phyloP scores from a whole-genome alignment of 2,888 invertebrate genomes.

The Drosophila longiperda region DNA sequence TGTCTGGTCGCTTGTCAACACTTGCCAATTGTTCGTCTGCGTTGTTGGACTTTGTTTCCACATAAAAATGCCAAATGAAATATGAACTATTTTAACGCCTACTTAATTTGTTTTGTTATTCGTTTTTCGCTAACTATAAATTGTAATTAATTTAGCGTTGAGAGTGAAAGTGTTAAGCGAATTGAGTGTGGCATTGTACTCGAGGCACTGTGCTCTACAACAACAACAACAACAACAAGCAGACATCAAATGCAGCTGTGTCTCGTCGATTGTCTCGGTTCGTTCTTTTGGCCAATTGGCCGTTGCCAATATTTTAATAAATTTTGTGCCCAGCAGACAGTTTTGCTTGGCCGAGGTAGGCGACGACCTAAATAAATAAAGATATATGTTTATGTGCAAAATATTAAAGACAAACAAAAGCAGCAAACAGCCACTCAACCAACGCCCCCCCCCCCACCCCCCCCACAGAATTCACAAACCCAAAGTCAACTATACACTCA shows the following conservation, averaged over 20 bases:
- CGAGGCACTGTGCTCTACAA: neutral
- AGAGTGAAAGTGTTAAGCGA: constrained; percentile 74
- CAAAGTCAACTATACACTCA: neutral
- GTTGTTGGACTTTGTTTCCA: constrained; percentile 64
- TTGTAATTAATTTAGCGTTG: constrained; percentile 81
- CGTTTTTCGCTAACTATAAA: constrained; percentile 69
- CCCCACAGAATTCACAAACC: neutral
- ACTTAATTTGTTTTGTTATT: constrained; percentile 82
- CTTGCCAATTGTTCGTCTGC: constrained; percentile 80
- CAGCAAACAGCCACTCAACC: constrained; percentile 32
- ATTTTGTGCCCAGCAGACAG: constrained; percentile 61
- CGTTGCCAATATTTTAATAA: constrained; percentile 65
- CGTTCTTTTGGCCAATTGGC: constrained; percentile 19
- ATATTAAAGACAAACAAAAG: constrained; percentile 82
- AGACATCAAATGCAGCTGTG: constrained; percentile 75
- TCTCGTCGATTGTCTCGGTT: neutral
- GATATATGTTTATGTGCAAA: constrained; percentile 84
- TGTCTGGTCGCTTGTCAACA: constrained; percentile 64
- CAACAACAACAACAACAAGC: neutral
- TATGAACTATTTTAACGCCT: constrained; percentile 84
- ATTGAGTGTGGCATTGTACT: constrained; percentile 32
- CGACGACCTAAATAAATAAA: constrained; percentile 83
- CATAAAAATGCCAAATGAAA: constrained; percentile 77
- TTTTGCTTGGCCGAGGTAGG: constrained; percentile 44
- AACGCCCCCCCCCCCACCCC: constrained; percentile 12